A percentile compares a stretch with the other conserved stretches of the same genome.
Evolutionary conservation across 2,888 invertebrate genomes (phyloP).

Genomic region (Thyatira batis): DNA sequence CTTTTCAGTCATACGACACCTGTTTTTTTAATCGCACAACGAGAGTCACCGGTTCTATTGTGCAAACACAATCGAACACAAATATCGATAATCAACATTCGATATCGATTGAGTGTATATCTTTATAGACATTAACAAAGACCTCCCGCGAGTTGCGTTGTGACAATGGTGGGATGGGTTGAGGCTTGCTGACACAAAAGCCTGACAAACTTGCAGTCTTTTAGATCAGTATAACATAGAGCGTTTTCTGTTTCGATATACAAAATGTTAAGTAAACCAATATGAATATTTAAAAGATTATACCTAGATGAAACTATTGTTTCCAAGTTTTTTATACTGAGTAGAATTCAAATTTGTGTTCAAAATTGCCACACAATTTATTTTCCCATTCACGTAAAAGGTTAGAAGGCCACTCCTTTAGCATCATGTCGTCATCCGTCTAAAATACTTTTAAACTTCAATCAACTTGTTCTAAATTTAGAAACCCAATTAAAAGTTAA

Average conservation of each 20-base stretch:
- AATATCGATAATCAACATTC: conserved; percentile 72
- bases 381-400: conserved; percentile 14
- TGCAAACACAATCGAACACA: conserved; percentile 63
- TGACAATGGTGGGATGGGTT: conserved; percentile 33
- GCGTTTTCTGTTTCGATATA: neutral
- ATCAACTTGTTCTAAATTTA: conserved; percentile 39
- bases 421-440: conserved; percentile 30
- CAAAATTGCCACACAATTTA: conserved; percentile 10
- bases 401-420: conserved; percentile 21
- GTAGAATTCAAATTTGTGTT: neutral
- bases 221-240: neutral
- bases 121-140: conserved; percentile 56
- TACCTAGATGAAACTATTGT: neutral
- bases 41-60: conserved; percentile 62
- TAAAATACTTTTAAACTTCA: conserved; percentile 38
- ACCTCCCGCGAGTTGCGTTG: conserved; percentile 62
- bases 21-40: conserved; percentile 69
- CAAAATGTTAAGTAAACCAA: neutral
- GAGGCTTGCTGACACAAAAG: neutral
- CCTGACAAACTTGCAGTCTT: neutral
- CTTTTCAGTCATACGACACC: conserved; percentile 60
- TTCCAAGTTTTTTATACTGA: neutral
- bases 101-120: conserved; percentile 56
- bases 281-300: conserved; percentile 22
- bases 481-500: conserved; percentile 54